A percentile compares a stretch with the other conserved stretches of the same genome.
Conservation (phyloP, 2,797 vertebrate genomes). For the Acropternis orthonyx region DNA sequence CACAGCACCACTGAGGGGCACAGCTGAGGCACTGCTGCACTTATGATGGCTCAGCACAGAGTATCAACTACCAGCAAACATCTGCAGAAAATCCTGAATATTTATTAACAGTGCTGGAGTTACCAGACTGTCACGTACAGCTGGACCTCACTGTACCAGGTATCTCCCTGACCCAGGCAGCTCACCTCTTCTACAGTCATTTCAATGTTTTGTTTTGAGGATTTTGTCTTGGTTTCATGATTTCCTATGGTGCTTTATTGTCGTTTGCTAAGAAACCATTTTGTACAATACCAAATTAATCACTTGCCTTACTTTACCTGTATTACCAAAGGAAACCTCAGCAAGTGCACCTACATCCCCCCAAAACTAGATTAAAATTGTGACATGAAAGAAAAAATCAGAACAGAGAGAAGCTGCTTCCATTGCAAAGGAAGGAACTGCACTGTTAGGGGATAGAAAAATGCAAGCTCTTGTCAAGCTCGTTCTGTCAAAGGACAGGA, state of each 20-base stretch:
- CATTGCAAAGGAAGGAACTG: neutral
- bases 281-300: neutral
- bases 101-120: neutral
- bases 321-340: neutral
- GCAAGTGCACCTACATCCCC: neutral
- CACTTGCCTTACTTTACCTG: neutral
- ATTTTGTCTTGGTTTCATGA: neutral
- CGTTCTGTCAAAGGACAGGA: neutral
- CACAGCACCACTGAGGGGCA: neutral
- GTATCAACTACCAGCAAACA: neutral
- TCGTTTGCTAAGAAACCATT: neutral
- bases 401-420: neutral
- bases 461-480: neutral
- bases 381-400: neutral
- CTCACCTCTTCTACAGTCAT: neutral
- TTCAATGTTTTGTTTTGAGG: neutral
- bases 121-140: neutral
- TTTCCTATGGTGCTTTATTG: neutral
- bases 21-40: neutral
- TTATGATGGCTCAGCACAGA: neutral
- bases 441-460: neutral
- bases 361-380: neutral
- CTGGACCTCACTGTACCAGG: neutral
- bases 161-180: neutral
- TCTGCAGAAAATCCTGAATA: neutral